Base-by-base conservation (phyloP, 1,140 invertebrate species). In the Platorchestia sp. region DNA sequence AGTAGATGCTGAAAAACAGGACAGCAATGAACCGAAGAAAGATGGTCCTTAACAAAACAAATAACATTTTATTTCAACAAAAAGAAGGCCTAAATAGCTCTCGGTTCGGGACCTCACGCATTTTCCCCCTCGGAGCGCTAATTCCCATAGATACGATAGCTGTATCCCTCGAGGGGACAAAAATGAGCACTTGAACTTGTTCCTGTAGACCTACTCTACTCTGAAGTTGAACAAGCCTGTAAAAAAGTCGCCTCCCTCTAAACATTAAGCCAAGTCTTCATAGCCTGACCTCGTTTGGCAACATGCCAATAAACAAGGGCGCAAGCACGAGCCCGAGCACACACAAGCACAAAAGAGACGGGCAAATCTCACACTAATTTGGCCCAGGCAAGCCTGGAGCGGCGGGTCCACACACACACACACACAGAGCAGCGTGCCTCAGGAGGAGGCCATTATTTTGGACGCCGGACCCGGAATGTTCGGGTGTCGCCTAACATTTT, bases 401-500 rank as follows among this genome's bases (percentile, higher is more conserved):
- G 59, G 1, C 10, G 27, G 59, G 59, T 27, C 10, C 59, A 75
- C 1, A 27, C 14, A 3, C 36, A 22, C 36, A 27, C 36, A 10
- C 59, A 75, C 10, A 75, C 59, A 3, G 27, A 75, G 59, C 59
- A 22, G 14, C 59, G 59, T 75, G 59, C 59, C 59, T 75, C 1
- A 36, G 59, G 27, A 75, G 27, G 59, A 36, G 59, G 59, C 59
- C 59, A 27, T 75, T 75, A 75, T 75, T 75, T 36, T 75, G 59
- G 36, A 75, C 59, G 59, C 59, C 14, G 59, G 10, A 19, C 59
- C 59, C 14, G 36, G 59, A 75, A 75, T 75, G 59, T 75, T 22
- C 59, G 59, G 59, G 59, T 75, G 59, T 75, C 59, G 59, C 59
- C 59, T 75, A 75, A 75, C 59, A 75, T 75, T 75, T 75, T 75